Evolutionary conservation across 2,797 vertebrate species (phyloP), one percentile per base, ranked within the genome.

Genomic region (Glyptemys insculpta): DNA sequence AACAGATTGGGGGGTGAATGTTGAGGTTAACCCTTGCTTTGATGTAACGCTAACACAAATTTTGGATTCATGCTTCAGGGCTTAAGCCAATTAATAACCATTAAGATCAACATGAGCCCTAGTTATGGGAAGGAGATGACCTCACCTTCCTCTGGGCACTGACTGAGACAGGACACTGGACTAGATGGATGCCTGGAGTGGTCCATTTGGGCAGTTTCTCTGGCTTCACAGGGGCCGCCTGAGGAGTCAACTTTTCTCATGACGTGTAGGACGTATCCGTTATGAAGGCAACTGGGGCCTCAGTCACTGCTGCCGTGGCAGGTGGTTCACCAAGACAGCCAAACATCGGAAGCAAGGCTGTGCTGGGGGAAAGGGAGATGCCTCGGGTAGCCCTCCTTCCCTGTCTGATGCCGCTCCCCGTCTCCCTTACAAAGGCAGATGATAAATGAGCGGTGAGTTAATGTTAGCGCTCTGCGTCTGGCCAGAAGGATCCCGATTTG

Each of bases 391-490:
- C 54, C 65, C 41, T 9, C 7, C 14, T 9, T 29, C 5, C 6
- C 41, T 1, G 27, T 68, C 57, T 57, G 79, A 90, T 68, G 88
- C 74, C 88, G 15, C 82, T 6, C 9, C 90, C 82, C 85, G 50
- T 78, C 12, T 54, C 68, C 56, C 4, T 15, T 18, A 6, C 27
- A 2, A 6, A 18, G 83, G 37, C 27, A 34, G 59, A 21, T 49
- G 83, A 85, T 56, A 59, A 86, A 86, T 65, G 92, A 88, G 85
- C 59, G 49, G 76, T 83, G 54, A 81, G 89, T 85, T 85, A 53
- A 5, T 82, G 34, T 65, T 49, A 80, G 88, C 11, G 59, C 90
- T 92, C 56, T 76, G 84, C 56, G 90, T 52, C 47, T 41, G 91
- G 81, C 92, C 4, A 7, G 34, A 2, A 85, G 93, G 78, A 54